Percentiles rank a stretch among this genome's conserved stretches.
Evolutionary conservation across 2,797 vertebrate genomes (phyloP).

Genomic region (Arctocebus calabarensis): DNA sequence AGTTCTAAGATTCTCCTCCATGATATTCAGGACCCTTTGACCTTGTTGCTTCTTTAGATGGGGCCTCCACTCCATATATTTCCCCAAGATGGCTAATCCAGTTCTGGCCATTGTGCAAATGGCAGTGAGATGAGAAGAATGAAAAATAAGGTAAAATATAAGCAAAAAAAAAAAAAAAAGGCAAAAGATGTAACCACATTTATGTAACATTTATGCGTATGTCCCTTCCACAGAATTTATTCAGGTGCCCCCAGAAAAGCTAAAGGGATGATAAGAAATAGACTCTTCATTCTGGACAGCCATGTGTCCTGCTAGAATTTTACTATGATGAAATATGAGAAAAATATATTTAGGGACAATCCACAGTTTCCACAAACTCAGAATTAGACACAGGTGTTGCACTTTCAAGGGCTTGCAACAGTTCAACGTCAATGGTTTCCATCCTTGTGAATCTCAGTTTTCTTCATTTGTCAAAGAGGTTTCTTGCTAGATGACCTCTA

Average conservation of each 20-base stretch:
- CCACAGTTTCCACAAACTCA: neutral
- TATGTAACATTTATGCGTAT: neutral
- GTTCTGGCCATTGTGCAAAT: neutral
- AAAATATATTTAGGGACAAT: neutral
- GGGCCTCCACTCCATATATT: neutral
- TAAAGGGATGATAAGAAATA: neutral
- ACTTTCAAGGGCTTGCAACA: neutral
- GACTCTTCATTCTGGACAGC: neutral
- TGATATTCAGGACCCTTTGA: neutral
- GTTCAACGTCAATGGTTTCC: neutral
- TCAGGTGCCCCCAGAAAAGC: neutral
- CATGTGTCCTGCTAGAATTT: neutral
- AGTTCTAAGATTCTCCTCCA: neutral
- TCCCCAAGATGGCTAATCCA: neutral
- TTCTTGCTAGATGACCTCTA: neutral
- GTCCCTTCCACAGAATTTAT: neutral
- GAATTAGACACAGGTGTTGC: neutral
- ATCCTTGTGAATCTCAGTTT: neutral
- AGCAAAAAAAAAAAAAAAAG: neutral
- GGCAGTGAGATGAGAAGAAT: neutral
- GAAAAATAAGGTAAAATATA: neutral
- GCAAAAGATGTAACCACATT: neutral
- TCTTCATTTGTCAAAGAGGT: neutral
- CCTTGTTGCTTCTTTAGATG: neutral
- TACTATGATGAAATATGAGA: neutral